Conservation (phyloP, 2,113 vertebrate species). For the Dolichotis patagonum region DNA sequence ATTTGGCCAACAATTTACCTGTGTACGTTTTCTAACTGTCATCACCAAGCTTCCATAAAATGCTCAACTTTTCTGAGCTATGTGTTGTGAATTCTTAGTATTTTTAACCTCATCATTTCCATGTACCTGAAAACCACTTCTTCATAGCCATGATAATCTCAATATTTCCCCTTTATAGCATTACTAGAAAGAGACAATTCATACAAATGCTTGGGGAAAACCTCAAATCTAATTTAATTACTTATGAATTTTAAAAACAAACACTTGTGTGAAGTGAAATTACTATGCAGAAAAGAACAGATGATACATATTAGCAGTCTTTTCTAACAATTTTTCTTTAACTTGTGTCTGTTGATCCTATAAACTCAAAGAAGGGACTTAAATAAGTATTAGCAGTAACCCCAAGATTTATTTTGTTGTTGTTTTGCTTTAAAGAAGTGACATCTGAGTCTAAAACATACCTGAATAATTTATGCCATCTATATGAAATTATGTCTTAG, state of each 20-base stretch:
- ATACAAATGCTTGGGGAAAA: background rate
- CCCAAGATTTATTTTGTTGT: background rate
- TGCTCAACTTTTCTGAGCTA: background rate
- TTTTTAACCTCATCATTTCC: background rate
- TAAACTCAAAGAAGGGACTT: background rate
- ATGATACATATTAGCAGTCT: background rate
- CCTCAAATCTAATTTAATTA: background rate
- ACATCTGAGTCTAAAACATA: background rate
- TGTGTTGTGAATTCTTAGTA: background rate
- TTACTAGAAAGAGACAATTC: background rate
- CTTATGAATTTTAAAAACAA: background rate
- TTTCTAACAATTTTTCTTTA: background rate
- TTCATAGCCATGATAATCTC: background rate
- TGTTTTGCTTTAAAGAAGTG: background rate
- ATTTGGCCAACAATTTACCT: background rate
- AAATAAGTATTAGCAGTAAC: background rate
- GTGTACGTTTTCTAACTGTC: background rate
- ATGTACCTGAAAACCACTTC: background rate
- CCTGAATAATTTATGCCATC: background rate
- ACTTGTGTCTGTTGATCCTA: background rate
- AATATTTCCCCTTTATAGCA: background rate
- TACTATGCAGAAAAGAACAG: background rate
- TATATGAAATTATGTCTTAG: background rate
- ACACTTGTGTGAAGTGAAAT: background rate
- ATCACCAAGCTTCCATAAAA: background rate